Evolutionary conservation across 2,888 invertebrate species (phyloP), one percentile per base, ranked within the genome.

Genomic region (Chironomus tentans): DNA sequence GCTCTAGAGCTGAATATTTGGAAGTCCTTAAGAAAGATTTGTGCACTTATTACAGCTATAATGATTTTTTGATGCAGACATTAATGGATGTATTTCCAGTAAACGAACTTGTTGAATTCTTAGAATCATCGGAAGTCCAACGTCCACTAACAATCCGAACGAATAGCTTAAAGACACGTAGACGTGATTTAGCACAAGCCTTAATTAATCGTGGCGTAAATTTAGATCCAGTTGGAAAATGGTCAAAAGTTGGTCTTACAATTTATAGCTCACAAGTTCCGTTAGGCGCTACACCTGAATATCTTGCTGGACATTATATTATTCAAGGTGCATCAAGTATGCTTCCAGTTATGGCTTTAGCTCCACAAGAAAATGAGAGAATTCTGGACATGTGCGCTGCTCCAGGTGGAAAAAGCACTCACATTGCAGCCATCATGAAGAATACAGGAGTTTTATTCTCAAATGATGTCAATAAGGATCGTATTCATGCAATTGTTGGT

Each of bases 351-450:
- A 97, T 99, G 95, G 95, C 99, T 0, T 86, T 99, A 75, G 97
- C 95, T 0, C 98, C 99, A 0, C 95, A 97, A 85, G 97, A 96
- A 85, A 93, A 95, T 81, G 98, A 98, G 85, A 87, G 91, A 78
- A 90, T 98, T 78, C 86, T 99, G 47, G 99, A 99, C 82, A 94
- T 99, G 96, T 95, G 97, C 82, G 91, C 98, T 0, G 99, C 99
- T 0, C 99, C 99, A 0, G 99, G 99, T 69, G 99, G 99, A 7
- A 99, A 99, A 86, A 95, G 98, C 0, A 95, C 97, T 0, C 97
- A 99, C 83, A 97, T 99, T 77, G 94, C 97, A 72, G 92, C 98
- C 0, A 86, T 99, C 12, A 99, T 99, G 98, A 97, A 97, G 84
- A 98, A 98, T 82, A 98, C 98, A 0, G 99, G 99, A 0, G 89